These are phyloP conservation scores for Acholoe squamosa DNA, from an alignment of 2,888 invertebrate species.

Conservation along the genomic window DNA sequence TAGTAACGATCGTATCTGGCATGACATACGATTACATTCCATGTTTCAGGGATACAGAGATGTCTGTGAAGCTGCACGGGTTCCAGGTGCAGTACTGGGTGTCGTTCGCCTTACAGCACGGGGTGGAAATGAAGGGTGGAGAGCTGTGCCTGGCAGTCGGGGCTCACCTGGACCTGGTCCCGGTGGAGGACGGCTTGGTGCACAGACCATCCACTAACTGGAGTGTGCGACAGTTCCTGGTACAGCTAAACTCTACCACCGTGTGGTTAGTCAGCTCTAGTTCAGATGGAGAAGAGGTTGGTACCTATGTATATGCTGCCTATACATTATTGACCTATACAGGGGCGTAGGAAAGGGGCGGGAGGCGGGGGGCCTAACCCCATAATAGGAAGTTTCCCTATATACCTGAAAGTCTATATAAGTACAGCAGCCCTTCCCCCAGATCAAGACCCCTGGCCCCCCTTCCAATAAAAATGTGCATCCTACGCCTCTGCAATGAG, in stretches of 20 bases:
- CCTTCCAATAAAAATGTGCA: no score
- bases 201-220: slow-evolving; percentile 94
- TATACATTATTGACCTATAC: slow-evolving; percentile 1
- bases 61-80: slow-evolving; percentile 93
- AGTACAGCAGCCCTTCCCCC: no score
- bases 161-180: slow-evolving; percentile 85
- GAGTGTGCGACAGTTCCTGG: slow-evolving; percentile 88
- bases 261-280: slow-evolving; percentile 77
- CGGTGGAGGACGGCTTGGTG: slow-evolving; percentile 91
- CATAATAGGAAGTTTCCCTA: not conserved
- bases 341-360: slow-evolving; percentile 10
- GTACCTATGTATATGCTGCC: not conserved
- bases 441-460: no score
- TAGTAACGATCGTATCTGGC: no score
- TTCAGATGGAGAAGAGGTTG: slow-evolving; percentile 54
- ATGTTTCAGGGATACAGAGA: slow-evolving; percentile 90
- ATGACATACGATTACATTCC: no score
- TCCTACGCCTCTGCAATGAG: no score
- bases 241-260: slow-evolving; percentile 88
- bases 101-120: slow-evolving; percentile 96
- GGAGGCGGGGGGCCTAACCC: slow-evolving; percentile 24
- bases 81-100: slow-evolving; percentile 95
- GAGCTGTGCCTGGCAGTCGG: slow-evolving; percentile 75
- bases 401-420: no score
- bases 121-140: slow-evolving; percentile 84